phyloP scores from a whole-genome alignment of 2,797 vertebrate species.

The Anas georgica region DNA sequence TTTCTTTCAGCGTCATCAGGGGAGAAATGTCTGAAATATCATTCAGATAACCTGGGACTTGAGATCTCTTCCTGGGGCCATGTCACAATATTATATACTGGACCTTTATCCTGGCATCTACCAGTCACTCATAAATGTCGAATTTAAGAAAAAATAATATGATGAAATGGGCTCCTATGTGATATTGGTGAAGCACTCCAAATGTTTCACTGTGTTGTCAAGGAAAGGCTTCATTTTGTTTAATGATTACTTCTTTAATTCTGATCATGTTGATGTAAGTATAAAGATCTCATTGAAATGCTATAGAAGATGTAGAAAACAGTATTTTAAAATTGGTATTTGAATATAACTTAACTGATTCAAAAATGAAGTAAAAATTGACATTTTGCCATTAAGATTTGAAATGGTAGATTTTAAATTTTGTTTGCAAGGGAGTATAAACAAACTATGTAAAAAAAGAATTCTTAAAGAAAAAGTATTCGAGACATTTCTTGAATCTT shows the following conservation, averaged over 20 bases:
- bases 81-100: background rate
- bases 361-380: background rate
- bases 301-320: background rate
- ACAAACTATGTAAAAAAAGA: fast-evolving
- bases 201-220: background rate
- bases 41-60: background rate
- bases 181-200: background rate
- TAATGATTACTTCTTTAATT: background rate
- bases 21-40: background rate
- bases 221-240: background rate
- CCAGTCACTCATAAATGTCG: background rate
- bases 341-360: background rate
- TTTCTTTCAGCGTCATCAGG: too few species aligned
- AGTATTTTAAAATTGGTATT: background rate
- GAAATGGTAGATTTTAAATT: background rate
- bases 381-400: background rate
- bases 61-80: background rate
- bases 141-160: background rate
- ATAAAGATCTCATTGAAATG: background rate
- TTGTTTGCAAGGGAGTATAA: background rate
- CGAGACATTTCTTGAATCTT: background rate
- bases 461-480: background rate
- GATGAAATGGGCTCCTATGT: background rate
- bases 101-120: background rate
- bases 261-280: background rate